A percentile compares a stretch with the other conserved stretches of the same genome.
These are phyloP conservation scores for Chionis minor DNA, from an alignment of 2,113 vertebrate genomes.

Conservation along the genomic window DNA sequence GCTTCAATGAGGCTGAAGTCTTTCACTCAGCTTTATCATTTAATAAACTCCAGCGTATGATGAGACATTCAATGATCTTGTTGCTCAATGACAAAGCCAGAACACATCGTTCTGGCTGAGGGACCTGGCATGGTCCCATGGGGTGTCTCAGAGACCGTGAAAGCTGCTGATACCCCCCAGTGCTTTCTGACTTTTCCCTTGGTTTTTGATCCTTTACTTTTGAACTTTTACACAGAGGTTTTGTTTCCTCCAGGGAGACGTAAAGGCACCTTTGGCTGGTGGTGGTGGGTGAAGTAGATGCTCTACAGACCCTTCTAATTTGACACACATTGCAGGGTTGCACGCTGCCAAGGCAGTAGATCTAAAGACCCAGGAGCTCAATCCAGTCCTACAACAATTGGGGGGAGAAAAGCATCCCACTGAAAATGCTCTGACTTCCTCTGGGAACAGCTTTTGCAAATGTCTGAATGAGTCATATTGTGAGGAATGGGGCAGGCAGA, in stretches of 20 bases:
- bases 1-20: not conserved
- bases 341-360: not conserved
- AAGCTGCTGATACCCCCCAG: not conserved
- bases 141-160: not conserved
- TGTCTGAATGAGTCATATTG: not conserved
- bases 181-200: not conserved
- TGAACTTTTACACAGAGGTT: not conserved
- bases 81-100: not conserved
- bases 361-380: not conserved
- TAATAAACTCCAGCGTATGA: not conserved
- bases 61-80: fast-evolving
- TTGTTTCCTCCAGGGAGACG: not conserved
- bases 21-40: not conserved
- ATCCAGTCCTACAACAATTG: not conserved
- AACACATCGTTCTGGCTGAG: not conserved
- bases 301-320: not conserved
- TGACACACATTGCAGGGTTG: not conserved
- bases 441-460: not conserved
- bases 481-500: not conserved
- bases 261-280: not conserved
- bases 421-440: not conserved
- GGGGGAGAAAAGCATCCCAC: not conserved
- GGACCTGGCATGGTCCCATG: not conserved
- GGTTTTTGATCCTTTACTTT: not conserved
- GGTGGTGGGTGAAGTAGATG: not conserved